Evolutionary conservation across 1,140 invertebrate species (phyloP).

Genomic region (Heliconius melpomene): DNA sequence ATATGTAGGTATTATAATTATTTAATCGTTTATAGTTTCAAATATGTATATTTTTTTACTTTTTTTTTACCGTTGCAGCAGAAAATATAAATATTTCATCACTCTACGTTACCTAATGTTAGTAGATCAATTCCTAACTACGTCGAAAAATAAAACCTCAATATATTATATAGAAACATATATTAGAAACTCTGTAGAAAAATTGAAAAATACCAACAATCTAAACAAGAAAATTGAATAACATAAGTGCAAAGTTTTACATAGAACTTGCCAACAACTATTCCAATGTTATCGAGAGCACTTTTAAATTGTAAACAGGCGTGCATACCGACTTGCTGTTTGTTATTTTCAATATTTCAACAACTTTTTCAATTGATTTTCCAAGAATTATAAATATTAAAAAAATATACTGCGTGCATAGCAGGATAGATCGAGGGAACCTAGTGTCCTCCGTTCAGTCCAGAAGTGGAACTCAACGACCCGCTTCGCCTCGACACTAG

Average conservation of each 20-base stretch:
- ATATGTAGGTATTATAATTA: too few relatives aligned
- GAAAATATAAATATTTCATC: too few relatives aligned
- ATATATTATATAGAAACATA: not conserved
- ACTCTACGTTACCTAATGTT: not conserved
- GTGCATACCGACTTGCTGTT: slow-evolving; percentile 16
- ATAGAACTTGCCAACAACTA: slow-evolving; percentile 19
- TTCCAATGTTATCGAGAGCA: slow-evolving; percentile 18
- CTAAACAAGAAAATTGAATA: not conserved
- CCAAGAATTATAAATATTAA: too few relatives aligned
- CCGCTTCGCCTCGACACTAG: too few relatives aligned
- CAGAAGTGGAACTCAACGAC: too few relatives aligned
- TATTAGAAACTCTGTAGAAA: not conserved
- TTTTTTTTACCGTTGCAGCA: too few relatives aligned
- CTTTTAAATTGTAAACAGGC: slow-evolving; percentile 26
- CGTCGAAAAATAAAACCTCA: not conserved
- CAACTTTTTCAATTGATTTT: not conserved
- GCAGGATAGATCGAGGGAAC: too few relatives aligned
- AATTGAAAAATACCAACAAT: not conserved
- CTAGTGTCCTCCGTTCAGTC: too few relatives aligned
- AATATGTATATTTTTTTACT: too few relatives aligned
- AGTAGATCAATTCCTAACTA: not conserved
- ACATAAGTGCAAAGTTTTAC: slow-evolving; percentile 8
- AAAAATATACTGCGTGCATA: too few relatives aligned
- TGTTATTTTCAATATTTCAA: slow-evolving; percentile 10
- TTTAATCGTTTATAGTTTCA: too few relatives aligned